A percentile compares a stretch with the other conserved stretches of the same genome.
Evolutionary conservation across 2,888 invertebrate genomes (phyloP).

Genomic region (Pristionchus exspectatus): DNA sequence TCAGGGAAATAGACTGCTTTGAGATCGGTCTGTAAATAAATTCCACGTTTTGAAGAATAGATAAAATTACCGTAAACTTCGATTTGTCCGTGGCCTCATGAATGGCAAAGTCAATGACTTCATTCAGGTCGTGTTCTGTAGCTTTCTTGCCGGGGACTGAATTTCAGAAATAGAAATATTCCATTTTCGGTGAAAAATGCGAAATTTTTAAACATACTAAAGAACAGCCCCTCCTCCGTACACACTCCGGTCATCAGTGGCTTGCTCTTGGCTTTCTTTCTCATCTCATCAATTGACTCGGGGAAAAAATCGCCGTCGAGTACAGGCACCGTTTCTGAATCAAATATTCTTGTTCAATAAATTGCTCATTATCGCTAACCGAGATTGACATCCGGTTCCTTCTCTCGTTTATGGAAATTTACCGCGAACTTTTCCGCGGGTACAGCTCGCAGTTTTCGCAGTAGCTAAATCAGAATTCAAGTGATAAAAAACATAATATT

Average conservation of each 20-base stretch:
- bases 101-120: not conserved
- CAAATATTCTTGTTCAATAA: not conserved
- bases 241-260: constrained; percentile 48
- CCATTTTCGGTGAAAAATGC: constrained; percentile 41
- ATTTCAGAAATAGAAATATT: not conserved
- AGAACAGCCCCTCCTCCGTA: constrained; percentile 3
- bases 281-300: constrained; percentile 11
- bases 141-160: not conserved
- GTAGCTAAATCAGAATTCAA: not conserved
- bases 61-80: not conserved
- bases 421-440: constrained; percentile 8
- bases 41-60: not conserved
- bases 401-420: not conserved
- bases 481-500: not conserved
- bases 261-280: constrained; percentile 32
- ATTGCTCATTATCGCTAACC: constrained; percentile 51
- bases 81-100: not conserved
- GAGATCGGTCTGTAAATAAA: constrained; percentile 66
- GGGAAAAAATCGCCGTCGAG: constrained; percentile 49
- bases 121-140: not conserved
- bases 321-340: not conserved
- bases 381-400: not conserved
- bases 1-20: constrained; percentile 65
- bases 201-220: constrained; percentile 62
- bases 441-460: not conserved